A percentile compares a stretch with the other conserved stretches of the same genome.
These are phyloP conservation scores for Chelmon rostratus DNA, from an alignment of 2,797 vertebrate genomes.

Conservation along the genomic window DNA sequence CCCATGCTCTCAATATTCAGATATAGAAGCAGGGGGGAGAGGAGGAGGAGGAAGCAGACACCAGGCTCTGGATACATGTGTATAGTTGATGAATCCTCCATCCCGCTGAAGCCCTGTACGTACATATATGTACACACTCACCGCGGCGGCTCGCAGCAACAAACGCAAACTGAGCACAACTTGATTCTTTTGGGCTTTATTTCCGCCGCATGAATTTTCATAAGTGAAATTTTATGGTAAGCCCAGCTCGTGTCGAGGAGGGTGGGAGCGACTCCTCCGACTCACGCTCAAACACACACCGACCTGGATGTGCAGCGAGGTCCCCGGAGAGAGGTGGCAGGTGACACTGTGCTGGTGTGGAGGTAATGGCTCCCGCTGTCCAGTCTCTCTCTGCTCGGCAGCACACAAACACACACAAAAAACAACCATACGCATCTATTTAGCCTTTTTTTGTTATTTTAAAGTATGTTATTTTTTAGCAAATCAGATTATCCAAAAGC, in stretches of 20 bases:
- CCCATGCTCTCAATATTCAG: conserved; percentile 66
- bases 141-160: conserved; percentile 34
- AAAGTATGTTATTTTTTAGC: conserved; percentile 8
- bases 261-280: conserved; percentile 32
- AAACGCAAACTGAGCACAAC: conserved; percentile 57
- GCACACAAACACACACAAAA: conserved; percentile 12
- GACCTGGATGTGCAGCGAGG: conserved; percentile 43
- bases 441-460: conserved; percentile 7
- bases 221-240: conserved; percentile 74
- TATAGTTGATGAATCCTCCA: conserved; percentile 54
- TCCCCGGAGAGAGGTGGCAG: conserved; percentile 56
- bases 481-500: conserved; percentile 27
- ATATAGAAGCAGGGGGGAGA: conserved; percentile 48
- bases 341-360: conserved; percentile 50
- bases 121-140: conserved; percentile 39
- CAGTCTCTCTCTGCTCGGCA: conserved; percentile 37
- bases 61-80: conserved; percentile 46
- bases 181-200: conserved; percentile 70
- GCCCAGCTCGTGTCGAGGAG: conserved; percentile 40
- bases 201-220: conserved; percentile 71
- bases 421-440: conserved; percentile 15
- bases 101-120: conserved; percentile 36
- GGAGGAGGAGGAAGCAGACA: conserved; percentile 53
- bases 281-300: conserved; percentile 37
- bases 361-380: conserved; percentile 56